A percentile compares a stretch with the other conserved stretches of the same genome.
Evolutionary conservation across 2,113 vertebrate species (phyloP).

Genomic region (Cavia aperea): DNA sequence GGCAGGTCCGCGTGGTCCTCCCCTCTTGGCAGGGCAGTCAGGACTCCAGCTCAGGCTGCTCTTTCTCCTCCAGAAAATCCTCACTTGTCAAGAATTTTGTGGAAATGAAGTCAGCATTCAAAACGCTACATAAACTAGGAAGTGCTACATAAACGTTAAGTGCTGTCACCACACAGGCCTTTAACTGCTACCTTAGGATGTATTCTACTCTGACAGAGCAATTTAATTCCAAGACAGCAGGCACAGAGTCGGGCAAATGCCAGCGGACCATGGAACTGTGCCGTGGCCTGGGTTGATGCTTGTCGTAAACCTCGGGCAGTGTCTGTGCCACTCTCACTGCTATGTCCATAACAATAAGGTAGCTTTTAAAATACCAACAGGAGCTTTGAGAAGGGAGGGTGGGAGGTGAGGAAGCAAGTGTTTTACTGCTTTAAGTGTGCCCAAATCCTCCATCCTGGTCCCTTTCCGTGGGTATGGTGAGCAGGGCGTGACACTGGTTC

Average conservation of each 20-base stretch:
- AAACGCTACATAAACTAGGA: not conserved
- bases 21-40: not conserved
- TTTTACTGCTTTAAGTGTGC: not conserved
- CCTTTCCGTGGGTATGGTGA: not conserved
- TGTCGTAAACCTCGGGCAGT: not conserved
- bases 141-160: not conserved
- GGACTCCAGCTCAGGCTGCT: not conserved
- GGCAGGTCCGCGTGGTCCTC: not conserved
- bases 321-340: not conserved
- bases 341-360: not conserved
- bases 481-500: not conserved
- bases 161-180: not conserved
- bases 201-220: conserved; percentile 8
- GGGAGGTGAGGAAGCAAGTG: not conserved
- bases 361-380: not conserved
- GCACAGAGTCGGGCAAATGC: not conserved
- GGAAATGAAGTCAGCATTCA: conserved; percentile 35
- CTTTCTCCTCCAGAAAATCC: not conserved
- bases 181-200: not conserved
- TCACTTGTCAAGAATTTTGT: not conserved
- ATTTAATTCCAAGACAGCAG: not conserved
- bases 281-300: not conserved
- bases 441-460: not conserved
- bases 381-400: not conserved
- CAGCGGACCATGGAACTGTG: not conserved